Evolutionary conservation across 2,113 vertebrate genomes (phyloP).

Genomic region (Panurus biarmicus): DNA sequence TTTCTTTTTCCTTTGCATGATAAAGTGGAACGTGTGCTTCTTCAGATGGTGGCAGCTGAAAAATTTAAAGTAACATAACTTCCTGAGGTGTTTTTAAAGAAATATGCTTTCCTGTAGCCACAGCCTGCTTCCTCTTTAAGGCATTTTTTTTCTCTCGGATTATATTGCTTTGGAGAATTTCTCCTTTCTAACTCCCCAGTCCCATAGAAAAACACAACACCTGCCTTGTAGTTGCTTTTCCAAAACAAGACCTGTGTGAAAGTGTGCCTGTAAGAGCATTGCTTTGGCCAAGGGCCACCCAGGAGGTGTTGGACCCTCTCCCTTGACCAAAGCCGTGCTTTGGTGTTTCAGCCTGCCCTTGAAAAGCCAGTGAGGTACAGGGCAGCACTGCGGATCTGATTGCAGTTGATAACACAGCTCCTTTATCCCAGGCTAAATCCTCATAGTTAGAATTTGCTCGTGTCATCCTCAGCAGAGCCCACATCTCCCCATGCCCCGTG

Average conservation of each 20-base stretch:
- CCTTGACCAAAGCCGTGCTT: not conserved
- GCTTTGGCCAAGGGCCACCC: not conserved
- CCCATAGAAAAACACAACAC: not conserved
- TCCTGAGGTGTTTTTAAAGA: conserved; percentile 51
- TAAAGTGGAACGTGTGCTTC: not conserved
- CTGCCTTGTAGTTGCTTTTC: not conserved
- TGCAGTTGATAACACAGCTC: not conserved
- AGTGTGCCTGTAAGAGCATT: not conserved
- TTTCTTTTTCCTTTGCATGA: conserved; percentile 50
- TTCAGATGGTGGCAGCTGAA: conserved; percentile 7
- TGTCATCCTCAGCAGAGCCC: not conserved
- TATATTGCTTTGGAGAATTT: conserved; percentile 23
- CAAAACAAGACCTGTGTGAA: not conserved
- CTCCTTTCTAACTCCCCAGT: not conserved
- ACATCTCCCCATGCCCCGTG: not conserved
- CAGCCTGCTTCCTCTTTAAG: conserved; percentile 20
- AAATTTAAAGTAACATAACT: conserved; percentile 52
- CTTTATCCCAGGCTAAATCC: not conserved
- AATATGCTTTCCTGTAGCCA: conserved; percentile 48
- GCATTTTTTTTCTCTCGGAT: not conserved
- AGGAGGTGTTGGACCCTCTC: not conserved
- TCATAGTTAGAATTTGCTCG: not conserved
- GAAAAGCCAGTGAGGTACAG: not conserved
- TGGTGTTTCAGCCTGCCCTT: not conserved
- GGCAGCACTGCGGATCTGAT: not conserved